Conservation (phyloP, 2,113 vertebrate species). For the Apistogramma diplotaenia region DNA sequence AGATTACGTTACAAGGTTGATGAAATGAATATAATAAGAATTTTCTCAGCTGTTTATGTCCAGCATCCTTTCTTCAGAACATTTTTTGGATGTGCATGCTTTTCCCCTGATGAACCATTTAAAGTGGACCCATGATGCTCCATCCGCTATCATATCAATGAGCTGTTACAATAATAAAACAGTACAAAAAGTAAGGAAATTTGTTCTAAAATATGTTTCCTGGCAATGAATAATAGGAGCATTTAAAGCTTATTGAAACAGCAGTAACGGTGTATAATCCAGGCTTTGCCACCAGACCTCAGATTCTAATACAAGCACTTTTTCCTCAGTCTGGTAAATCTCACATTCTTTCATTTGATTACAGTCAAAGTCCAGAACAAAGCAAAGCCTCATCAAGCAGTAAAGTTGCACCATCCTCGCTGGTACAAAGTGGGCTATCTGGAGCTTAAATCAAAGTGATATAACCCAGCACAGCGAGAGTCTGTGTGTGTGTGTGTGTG, state of each 20-base stretch:
- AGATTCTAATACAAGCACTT: background rate
- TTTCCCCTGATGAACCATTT: too few relatives aligned
- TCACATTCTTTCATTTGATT: background rate
- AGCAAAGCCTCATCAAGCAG: background rate
- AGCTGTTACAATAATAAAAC: too few relatives aligned
- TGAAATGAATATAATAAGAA: too few relatives aligned
- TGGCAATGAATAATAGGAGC: background rate
- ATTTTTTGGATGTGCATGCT: too few relatives aligned
- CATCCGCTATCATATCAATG: too few relatives aligned
- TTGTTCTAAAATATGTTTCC: too few relatives aligned
- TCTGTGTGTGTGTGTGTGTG: too few relatives aligned
- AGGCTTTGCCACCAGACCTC: background rate
- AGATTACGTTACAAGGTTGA: too few relatives aligned
- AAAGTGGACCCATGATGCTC: background rate
- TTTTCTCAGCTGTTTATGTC: too few relatives aligned
- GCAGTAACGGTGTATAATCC: background rate
- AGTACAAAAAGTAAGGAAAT: too few relatives aligned
- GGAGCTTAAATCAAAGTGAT: background rate
- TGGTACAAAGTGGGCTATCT: background rate
- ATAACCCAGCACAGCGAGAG: background rate
- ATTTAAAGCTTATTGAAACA: background rate
- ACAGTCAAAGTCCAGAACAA: background rate
- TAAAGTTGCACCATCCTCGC: constrained; percentile 14
- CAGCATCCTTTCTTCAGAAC: too few relatives aligned
- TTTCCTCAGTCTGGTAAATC: background rate